Conservation (phyloP, 2,888 invertebrate genomes). For the Acrobeloides nanus region DNA sequence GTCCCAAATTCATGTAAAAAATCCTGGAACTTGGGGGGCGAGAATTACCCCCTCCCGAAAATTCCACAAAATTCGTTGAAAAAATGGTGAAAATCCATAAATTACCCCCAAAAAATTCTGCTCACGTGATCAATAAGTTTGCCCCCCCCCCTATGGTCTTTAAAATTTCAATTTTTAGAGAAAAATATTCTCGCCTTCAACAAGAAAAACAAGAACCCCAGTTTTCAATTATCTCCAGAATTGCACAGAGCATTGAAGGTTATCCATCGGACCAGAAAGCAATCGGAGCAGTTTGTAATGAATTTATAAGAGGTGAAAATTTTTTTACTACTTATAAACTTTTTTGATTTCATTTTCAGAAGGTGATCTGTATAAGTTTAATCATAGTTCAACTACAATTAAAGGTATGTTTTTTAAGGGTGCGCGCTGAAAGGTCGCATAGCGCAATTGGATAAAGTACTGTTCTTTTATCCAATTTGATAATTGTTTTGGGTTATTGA, state of each 20-base stretch:
- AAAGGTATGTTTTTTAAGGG: constrained; percentile 20
- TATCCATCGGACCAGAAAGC: constrained; percentile 44
- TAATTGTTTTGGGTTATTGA: too few species aligned
- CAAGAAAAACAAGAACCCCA: constrained; percentile 22
- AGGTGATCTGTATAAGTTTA: constrained; percentile 17
- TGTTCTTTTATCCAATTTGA: too few species aligned
- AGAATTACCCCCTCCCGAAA: too few species aligned
- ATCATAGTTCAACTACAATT: constrained; percentile 17
- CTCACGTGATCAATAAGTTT: too few species aligned
- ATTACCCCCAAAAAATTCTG: too few species aligned
- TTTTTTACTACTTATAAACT: background rate
- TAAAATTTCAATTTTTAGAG: too few species aligned
- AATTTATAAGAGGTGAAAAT: constrained; percentile 22
- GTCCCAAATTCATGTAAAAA: too few species aligned
- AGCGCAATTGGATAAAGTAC: too few species aligned
- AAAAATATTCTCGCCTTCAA: constrained; percentile 9
- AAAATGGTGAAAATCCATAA: too few species aligned
- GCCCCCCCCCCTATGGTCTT: too few species aligned
- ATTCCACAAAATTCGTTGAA: background rate
- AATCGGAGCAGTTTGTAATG: constrained; percentile 43
- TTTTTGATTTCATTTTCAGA: constrained; percentile 8
- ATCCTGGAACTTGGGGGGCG: too few species aligned
- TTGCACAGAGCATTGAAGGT: constrained; percentile 46
- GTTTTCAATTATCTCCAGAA: constrained; percentile 32
- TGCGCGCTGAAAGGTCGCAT: constrained; percentile 9